Evolutionary conservation across 2,797 vertebrate species (phyloP).

Genomic region (Hoplostethus atlanticus): DNA sequence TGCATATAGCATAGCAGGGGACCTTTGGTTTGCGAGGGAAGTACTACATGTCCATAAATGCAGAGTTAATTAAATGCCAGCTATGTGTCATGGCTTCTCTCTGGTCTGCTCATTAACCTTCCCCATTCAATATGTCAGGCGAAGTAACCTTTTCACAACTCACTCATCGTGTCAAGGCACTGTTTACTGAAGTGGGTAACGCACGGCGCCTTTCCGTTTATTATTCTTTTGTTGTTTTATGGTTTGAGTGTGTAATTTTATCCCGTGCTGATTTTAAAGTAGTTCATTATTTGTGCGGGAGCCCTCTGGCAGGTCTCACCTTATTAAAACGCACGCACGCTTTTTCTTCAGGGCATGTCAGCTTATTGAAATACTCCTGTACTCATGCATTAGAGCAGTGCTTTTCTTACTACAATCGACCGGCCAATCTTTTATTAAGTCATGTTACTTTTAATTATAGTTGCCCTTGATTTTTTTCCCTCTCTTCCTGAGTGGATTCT

Average conservation of each 20-base stretch:
- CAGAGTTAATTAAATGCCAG: constrained; percentile 78
- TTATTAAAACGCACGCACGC: constrained; percentile 58
- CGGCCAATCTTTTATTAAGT: constrained; percentile 35
- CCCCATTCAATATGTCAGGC: constrained; percentile 72
- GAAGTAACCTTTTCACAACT: constrained; percentile 79
- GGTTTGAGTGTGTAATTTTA: constrained; percentile 43
- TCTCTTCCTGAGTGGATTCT: constrained; percentile 16
- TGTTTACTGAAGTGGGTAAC: constrained; percentile 54
- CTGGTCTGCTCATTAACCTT: constrained; percentile 80
- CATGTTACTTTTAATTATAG: constrained; percentile 41
- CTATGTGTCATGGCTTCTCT: constrained; percentile 58
- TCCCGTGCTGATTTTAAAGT: constrained; percentile 57
- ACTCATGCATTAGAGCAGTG: constrained; percentile 16
- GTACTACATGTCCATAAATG: constrained; percentile 41
- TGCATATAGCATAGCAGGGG: constrained; percentile 29
- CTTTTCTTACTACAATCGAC: constrained; percentile 29
- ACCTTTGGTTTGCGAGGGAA: constrained; percentile 35
- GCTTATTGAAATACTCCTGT: constrained; percentile 34
- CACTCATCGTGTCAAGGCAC: constrained; percentile 57
- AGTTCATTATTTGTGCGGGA: constrained; percentile 53
- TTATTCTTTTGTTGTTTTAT: constrained; percentile 48
- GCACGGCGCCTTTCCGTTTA: constrained; percentile 27
- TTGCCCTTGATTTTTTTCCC: constrained; percentile 21
- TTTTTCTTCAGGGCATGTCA: constrained; percentile 36
- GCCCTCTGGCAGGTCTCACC: constrained; percentile 39